phyloP scores from a whole-genome alignment of 1,140 invertebrate species.

The Leptoteleia sp. region DNA sequence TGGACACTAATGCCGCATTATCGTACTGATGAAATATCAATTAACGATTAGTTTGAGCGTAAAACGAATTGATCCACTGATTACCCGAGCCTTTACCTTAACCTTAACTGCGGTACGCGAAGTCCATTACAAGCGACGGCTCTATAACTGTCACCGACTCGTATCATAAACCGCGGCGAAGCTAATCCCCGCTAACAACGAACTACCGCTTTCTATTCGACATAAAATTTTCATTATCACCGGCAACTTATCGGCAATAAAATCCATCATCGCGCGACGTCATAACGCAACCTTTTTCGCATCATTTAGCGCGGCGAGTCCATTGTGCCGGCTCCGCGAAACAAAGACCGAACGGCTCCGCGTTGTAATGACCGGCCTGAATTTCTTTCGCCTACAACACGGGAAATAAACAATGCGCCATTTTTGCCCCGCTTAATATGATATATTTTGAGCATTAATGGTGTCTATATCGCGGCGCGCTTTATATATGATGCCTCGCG shows the following conservation, averaged over 20 bases:
- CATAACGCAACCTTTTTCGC: conserved; percentile 53
- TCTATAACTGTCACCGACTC: conserved; percentile 39
- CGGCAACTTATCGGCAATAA: conserved; percentile 53
- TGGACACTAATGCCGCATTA: background rate
- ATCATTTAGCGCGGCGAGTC: conserved; percentile 56
- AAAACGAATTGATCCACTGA: conserved; percentile 1
- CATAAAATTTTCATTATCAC: conserved; percentile 58
- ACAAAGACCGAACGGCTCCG: too few relatives aligned
- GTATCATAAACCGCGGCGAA: conserved; percentile 39
- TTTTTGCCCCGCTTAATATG: conserved; percentile 55
- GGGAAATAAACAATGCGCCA: conserved; percentile 59
- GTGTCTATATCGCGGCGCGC: conserved; percentile 48
- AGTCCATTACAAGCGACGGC: conserved; percentile 36
- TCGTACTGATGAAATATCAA: conserved; percentile 4
- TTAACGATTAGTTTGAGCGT: background rate
- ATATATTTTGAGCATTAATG: conserved; percentile 64
- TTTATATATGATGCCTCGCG: conserved; percentile 52
- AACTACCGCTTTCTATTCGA: conserved; percentile 45
- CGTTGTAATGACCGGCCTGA: conserved; percentile 57
- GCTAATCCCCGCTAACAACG: conserved; percentile 18
- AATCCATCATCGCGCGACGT: conserved; percentile 49
- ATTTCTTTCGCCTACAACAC: conserved; percentile 55
- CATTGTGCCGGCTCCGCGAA: too few relatives aligned
- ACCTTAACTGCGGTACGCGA: conserved; percentile 18
- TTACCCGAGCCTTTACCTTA: conserved; percentile 19